Conservation (phyloP, 2,113 vertebrate species). For the Zosterops lateralis region DNA sequence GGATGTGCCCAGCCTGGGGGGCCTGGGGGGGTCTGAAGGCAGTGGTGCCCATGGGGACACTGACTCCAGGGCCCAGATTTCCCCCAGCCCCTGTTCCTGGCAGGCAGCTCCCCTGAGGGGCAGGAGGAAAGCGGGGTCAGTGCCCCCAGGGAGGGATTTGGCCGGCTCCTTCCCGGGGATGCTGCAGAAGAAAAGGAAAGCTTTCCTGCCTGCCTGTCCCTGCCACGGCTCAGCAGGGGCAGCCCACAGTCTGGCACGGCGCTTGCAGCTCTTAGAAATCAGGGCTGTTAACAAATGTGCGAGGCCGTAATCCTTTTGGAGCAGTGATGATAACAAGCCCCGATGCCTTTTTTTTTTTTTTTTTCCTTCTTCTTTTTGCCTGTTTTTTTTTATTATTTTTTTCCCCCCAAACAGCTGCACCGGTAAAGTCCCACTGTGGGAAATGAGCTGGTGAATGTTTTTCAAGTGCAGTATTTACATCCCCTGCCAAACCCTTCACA, state of each 20-base stretch:
- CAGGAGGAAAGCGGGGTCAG: neutral
- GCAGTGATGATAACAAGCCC: slow-evolving; percentile 22
- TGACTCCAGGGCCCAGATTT: neutral
- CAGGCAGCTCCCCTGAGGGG: neutral
- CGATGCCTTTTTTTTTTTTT: neutral
- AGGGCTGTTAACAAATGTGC: slow-evolving; percentile 46
- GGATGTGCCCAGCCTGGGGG: accelerated
- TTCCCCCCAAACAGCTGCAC: neutral
- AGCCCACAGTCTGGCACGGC: slow-evolving; percentile 41
- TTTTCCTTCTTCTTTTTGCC: neutral
- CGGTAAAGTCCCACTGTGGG: slow-evolving; percentile 25
- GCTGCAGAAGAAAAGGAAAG: slow-evolving; percentile 7
- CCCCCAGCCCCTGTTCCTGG: neutral
- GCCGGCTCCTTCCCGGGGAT: neutral
- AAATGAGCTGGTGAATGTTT: slow-evolving; percentile 48
- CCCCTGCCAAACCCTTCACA: slow-evolving; percentile 38
- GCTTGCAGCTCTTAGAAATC: slow-evolving; percentile 47
- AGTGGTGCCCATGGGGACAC: accelerated
- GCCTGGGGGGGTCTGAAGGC: neutral
- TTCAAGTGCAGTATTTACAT: slow-evolving; percentile 44
- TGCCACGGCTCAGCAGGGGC: slow-evolving; percentile 41
- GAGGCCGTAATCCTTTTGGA: slow-evolving; percentile 37
- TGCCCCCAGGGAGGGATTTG: neutral
- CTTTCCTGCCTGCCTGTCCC: neutral
- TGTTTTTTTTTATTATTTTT: too few relatives aligned